phyloP scores from a whole-genome alignment of 1,140 invertebrate genomes.

The Listronotus bonariensis region DNA sequence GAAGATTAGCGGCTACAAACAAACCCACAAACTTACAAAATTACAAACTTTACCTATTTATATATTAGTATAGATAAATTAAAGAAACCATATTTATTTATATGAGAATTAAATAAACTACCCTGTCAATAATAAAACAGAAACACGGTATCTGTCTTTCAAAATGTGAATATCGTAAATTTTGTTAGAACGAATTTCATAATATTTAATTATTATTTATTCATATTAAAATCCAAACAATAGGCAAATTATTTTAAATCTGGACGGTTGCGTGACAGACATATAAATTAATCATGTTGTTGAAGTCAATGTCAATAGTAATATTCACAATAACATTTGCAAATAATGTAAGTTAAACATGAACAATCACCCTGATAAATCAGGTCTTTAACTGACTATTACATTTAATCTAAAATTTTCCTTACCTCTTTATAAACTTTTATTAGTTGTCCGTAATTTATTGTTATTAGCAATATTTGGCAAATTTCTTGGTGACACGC shows the following conservation, averaged over 20 bases:
- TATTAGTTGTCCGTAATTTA: too few species aligned
- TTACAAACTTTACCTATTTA: too few species aligned
- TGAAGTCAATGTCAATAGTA: slow-evolving; percentile 15
- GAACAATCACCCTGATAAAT: slow-evolving; percentile 13
- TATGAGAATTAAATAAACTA: too few species aligned
- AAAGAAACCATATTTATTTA: too few species aligned
- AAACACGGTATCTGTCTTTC: not conserved
- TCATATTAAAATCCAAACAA: slow-evolving; percentile 8
- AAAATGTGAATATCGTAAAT: slow-evolving; percentile 3
- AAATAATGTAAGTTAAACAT: slow-evolving; percentile 9
- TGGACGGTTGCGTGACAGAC: slow-evolving; percentile 4
- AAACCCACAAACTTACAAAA: too few species aligned
- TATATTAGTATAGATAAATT: too few species aligned
- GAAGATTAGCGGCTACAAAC: too few species aligned
- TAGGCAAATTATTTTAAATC: slow-evolving; percentile 11
- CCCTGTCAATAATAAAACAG: not conserved
- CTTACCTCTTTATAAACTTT: too few species aligned
- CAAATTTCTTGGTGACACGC: too few species aligned
- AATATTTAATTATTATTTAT: slow-evolving; percentile 6
- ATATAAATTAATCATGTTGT: slow-evolving; percentile 9
- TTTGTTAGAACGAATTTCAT: not conserved
- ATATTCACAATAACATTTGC: slow-evolving; percentile 13
- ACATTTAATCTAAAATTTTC: slow-evolving; percentile 9
- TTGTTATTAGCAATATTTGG: too few species aligned
- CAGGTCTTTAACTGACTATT: not conserved